Percentiles rank a stretch among this genome's conserved stretches.
Conservation (phyloP, 2,113 vertebrate genomes). For the Xyrauchen texanus region DNA sequence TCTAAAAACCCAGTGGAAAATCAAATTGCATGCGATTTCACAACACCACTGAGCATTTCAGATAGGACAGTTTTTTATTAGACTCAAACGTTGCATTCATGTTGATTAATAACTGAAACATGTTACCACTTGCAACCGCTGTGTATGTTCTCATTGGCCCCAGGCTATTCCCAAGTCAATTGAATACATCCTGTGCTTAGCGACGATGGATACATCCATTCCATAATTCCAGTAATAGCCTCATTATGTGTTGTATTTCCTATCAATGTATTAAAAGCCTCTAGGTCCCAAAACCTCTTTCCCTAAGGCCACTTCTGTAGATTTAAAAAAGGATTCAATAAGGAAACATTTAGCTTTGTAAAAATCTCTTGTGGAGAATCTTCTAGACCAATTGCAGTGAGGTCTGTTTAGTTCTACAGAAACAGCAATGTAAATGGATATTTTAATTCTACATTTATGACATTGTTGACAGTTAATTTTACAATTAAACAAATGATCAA, state of each 20-base stretch:
- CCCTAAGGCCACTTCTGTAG: not conserved
- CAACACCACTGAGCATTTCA: conserved; percentile 32
- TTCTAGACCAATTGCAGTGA: conserved; percentile 5
- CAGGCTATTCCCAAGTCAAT: conserved; percentile 19
- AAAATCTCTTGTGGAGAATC: conserved; percentile 10
- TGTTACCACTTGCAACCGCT: conserved; percentile 37
- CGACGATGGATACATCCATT: conserved; percentile 3
- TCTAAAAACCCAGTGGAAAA: conserved; percentile 11
- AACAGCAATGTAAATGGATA: no score
- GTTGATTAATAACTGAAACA: conserved; percentile 30
- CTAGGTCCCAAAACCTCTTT: conserved; percentile 22
- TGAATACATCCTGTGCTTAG: conserved; percentile 30
- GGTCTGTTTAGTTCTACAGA: no score
- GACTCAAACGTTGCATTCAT: conserved; percentile 33
- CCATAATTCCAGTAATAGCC: conserved; percentile 13
- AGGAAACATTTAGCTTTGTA: not conserved
- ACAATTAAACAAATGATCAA: no score
- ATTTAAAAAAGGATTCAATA: conserved; percentile 14
- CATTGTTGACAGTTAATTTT: no score
- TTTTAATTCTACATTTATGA: no score
- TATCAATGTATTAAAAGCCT: conserved; percentile 27
- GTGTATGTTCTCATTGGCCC: conserved; percentile 32
- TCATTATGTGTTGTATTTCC: conserved; percentile 7
- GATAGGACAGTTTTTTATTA: conserved; percentile 32
- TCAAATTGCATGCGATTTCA: conserved; percentile 26